Base-by-base conservation (phyloP, 1,140 invertebrate species). In the Ceratitis capitata region DNA sequence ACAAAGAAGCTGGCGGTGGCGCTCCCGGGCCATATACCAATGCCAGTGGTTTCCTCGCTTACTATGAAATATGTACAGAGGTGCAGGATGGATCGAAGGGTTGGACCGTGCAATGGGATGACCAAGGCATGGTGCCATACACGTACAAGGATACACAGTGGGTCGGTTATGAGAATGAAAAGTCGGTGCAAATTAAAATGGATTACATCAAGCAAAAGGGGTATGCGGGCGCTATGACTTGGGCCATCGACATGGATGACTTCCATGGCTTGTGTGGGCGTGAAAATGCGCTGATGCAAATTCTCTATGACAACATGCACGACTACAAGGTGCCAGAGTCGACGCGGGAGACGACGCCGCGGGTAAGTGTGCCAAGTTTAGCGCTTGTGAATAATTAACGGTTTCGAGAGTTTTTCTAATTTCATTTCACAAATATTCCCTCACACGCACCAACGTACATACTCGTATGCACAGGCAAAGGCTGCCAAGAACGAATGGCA, bases 241-340 rank as follows among this genome's bases (percentile, higher is more conserved):
- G 97, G 97, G 96, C 97, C 6, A 96, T 97, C 69, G 96, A 97
- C 86, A 97, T 97, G 96, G 96, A 97, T 84, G 96, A 97, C 88
- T 97, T 97, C 88, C 93, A 93, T 82, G 96, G 96, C 1, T 87
- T 96, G 3, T 97, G 96, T 88, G 96, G 96, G 0, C 92, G 93
- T 1, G 93, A 93, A 86, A 97, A 97, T 89, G 93, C 95, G 1
- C 91, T 97, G 1, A 95, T 95, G 87, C 94, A 95, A 84, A 93
- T 96, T 74, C 90, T 98, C 23, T 92, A 96, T 87, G 93, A 95
- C 29, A 95, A 95, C 85, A 95, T 98, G 95, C 94, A 94, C 83
- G 92, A 93, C 69, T 98, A 98, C 88, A 91, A 89, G 2, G 96
- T 98, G 0, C 96, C 96, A 3, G 93, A 94, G 85, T 94, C 96